Conservation (phyloP, 2,797 vertebrate genomes). For the Orestias chungarensis region DNA sequence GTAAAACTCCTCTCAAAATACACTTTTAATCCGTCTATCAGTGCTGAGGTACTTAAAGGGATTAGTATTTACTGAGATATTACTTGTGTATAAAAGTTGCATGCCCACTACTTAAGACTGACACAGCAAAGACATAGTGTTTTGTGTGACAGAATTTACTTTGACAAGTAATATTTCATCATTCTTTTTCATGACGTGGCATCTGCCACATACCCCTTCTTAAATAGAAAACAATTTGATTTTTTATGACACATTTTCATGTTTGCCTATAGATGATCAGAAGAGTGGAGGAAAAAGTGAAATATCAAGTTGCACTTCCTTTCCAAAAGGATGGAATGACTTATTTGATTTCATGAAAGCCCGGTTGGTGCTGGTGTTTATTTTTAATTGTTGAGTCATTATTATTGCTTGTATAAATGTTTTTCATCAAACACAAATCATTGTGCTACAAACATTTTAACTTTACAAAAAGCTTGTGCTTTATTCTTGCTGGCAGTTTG, state of each 20-base stretch:
- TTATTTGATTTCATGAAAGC: not conserved
- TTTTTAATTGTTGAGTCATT: not conserved
- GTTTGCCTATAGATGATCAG: not conserved
- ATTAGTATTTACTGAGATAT: not conserved
- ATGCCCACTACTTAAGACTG: not conserved
- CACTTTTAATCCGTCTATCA: not conserved
- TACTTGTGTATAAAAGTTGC: not conserved
- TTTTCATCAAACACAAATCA: not conserved
- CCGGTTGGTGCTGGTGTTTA: not conserved
- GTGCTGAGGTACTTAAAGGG: not conserved
- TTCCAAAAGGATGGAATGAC: not conserved
- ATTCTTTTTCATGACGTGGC: not conserved
- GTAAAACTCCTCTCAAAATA: not conserved
- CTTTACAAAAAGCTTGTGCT: not conserved
- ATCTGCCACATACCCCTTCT: not conserved
- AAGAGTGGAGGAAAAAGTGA: not conserved
- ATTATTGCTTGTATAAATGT: not conserved
- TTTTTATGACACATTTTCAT: constrained; percentile 11
- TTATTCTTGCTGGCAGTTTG: not conserved
- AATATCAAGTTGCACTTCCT: not conserved
- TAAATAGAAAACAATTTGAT: constrained; percentile 12
- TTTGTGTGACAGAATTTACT: not conserved
- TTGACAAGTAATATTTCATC: not conserved
- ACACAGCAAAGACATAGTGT: not conserved
- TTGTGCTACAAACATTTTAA: not conserved